phyloP scores from a whole-genome alignment of 1,140 invertebrate genomes.

The Tachypleus tridentatus region DNA sequence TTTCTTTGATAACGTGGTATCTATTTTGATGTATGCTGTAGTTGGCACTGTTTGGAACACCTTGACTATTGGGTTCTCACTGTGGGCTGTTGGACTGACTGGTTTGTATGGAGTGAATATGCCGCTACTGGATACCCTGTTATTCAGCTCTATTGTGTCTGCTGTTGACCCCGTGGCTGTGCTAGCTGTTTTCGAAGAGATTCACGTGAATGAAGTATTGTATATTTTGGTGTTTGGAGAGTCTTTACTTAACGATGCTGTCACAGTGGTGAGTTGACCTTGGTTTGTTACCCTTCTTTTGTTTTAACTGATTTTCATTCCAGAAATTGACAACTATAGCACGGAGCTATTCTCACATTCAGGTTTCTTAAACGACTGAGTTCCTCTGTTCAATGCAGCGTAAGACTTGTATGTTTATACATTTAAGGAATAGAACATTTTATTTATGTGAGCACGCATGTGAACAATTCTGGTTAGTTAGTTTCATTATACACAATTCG shows the following conservation, averaged over 20 bases:
- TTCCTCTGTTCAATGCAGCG: too few species aligned
- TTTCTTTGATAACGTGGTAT: slow-evolving; percentile 93
- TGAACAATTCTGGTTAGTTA: too few species aligned
- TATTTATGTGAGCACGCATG: too few species aligned
- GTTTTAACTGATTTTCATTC: too few species aligned
- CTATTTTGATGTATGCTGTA: slow-evolving; percentile 89
- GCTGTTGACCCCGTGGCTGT: slow-evolving; percentile 99
- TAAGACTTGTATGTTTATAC: too few species aligned
- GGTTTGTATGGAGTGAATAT: slow-evolving; percentile 66
- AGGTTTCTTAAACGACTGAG: too few species aligned
- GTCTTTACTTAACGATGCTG: slow-evolving; percentile 90
- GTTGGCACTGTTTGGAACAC: slow-evolving; percentile 93
- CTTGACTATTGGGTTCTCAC: slow-evolving; percentile 72
- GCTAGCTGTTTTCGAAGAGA: slow-evolving; percentile 95
- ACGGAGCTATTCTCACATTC: too few species aligned
- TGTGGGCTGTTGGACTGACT: slow-evolving; percentile 69
- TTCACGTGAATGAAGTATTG: slow-evolving; percentile 95
- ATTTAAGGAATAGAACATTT: too few species aligned
- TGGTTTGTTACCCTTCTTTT: too few species aligned
- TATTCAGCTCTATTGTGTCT: slow-evolving; percentile 89
- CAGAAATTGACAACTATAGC: too few species aligned
- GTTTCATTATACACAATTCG: too few species aligned
- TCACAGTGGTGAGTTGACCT: slow-evolving; percentile 74
- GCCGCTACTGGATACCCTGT: slow-evolving; percentile 66
- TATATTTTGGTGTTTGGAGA: slow-evolving; percentile 99